Evolutionary conservation across 2,888 invertebrate species (phyloP).

Genomic region (Formica aserva): DNA sequence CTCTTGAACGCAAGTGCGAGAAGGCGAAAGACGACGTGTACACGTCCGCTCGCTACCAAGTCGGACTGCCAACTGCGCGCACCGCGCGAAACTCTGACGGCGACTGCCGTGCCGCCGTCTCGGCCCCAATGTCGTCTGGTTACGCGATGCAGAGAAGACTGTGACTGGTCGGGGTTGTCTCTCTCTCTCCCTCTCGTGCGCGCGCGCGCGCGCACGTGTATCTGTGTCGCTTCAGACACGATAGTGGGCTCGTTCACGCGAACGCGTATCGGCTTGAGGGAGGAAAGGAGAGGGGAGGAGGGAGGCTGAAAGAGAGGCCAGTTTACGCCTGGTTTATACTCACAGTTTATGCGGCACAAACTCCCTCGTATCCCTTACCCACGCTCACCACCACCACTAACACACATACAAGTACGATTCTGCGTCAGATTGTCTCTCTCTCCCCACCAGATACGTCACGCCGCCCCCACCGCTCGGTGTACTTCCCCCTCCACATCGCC

Average conservation of each 20-base stretch:
- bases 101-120: constrained; percentile 75
- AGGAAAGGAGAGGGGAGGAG: constrained; percentile 6
- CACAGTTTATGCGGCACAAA: constrained; percentile 74
- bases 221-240: constrained; percentile 3
- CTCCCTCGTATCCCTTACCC: constrained; percentile 62
- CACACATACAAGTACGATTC: not conserved
- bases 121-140: constrained; percentile 82
- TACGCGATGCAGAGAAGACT: constrained; percentile 76
- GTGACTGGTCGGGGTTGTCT: constrained; percentile 51
- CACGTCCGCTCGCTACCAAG: constrained; percentile 78
- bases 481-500: constrained; percentile 24
- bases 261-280: not conserved
- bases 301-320: constrained; percentile 48
- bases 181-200: constrained; percentile 42
- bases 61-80: constrained; percentile 80
- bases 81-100: constrained; percentile 74
- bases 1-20: not conserved
- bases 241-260: constrained; percentile 4
- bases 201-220: constrained; percentile 46
- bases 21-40: constrained; percentile 22
- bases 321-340: constrained; percentile 73
- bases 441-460: constrained; percentile 5
- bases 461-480: constrained; percentile 39
- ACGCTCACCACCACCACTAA: not conserved
- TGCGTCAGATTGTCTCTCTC: constrained; percentile 49